Evolutionary conservation across 2,888 invertebrate genomes (phyloP).

Genomic region (Ornithoptera priamus): DNA sequence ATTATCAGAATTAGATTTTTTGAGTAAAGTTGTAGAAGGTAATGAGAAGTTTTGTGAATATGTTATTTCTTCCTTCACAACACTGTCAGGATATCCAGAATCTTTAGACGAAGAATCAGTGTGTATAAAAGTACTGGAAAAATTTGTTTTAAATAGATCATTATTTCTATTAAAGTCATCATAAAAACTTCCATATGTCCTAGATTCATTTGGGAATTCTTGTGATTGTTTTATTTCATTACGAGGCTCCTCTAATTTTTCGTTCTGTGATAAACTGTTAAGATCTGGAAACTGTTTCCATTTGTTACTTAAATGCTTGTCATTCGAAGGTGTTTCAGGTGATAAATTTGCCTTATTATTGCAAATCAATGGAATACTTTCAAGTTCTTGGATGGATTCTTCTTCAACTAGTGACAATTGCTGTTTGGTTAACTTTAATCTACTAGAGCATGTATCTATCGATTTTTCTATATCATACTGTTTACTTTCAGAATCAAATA

Average conservation of each 20-base stretch:
- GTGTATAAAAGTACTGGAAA: slow-evolving; percentile 58
- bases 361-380: slow-evolving; percentile 56
- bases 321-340: slow-evolving; percentile 55
- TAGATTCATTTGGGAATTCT: slow-evolving; percentile 49
- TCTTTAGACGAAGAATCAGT: slow-evolving; percentile 72
- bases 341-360: slow-evolving; percentile 59
- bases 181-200: slow-evolving; percentile 65
- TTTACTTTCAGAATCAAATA: slow-evolving; percentile 47
- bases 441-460: slow-evolving; percentile 58
- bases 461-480: slow-evolving; percentile 55
- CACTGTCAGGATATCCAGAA: slow-evolving; percentile 69
- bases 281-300: slow-evolving; percentile 32
- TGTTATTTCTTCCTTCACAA: slow-evolving; percentile 58
- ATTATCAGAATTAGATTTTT: slow-evolving; percentile 48
- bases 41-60: slow-evolving; percentile 57
- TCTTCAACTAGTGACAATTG: slow-evolving; percentile 76
- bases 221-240: slow-evolving; percentile 38
- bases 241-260: slow-evolving; percentile 38
- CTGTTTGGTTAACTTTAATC: slow-evolving; percentile 59
- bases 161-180: slow-evolving; percentile 58
- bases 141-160: slow-evolving; percentile 48
- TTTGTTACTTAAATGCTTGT: slow-evolving; percentile 37
- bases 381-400: slow-evolving; percentile 72
- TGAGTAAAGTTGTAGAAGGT: slow-evolving; percentile 53
- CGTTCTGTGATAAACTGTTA: slow-evolving; percentile 40